These are phyloP conservation scores for Chymomyza caudatula DNA, from an alignment of 2,888 invertebrate species.

Conservation along the genomic window DNA sequence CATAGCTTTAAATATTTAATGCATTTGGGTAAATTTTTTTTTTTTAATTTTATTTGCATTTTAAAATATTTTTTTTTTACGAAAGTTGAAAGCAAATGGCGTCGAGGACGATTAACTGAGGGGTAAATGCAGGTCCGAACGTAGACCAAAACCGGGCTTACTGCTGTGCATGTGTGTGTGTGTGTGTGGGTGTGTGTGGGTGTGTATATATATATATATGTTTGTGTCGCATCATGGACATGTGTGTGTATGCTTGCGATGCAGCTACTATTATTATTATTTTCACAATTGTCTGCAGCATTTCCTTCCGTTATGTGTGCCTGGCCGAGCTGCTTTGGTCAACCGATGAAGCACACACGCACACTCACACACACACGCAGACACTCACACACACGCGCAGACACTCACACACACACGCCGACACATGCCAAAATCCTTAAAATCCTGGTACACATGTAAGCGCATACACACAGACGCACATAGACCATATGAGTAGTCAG, in stretches of 20 bases:
- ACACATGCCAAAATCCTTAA: neutral
- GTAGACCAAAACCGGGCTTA: neutral
- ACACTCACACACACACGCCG: conserved; percentile 3
- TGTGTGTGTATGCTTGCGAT: neutral
- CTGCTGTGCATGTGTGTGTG: neutral
- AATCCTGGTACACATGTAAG: conserved; percentile 2
- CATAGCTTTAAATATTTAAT: conserved; percentile 45
- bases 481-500: neutral
- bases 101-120: conserved; percentile 31
- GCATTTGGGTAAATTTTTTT: neutral
- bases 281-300: conserved; percentile 45
- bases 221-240: neutral
- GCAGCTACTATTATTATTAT: conserved; percentile 38
- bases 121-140: neutral
- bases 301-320: conserved; percentile 36
- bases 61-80: conserved; percentile 18
- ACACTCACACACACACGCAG: too few species aligned
- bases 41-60: neutral
- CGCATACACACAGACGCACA: neutral
- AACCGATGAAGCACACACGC: conserved; percentile 29
- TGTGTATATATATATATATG: neutral
- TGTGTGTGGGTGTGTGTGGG: neutral
- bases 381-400: conserved; percentile 14
- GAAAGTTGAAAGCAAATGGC: conserved; percentile 1
- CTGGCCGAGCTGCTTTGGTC: conserved; percentile 19